Conservation (phyloP, 2,113 vertebrate species). For the Tychaedon coryphoeus region DNA sequence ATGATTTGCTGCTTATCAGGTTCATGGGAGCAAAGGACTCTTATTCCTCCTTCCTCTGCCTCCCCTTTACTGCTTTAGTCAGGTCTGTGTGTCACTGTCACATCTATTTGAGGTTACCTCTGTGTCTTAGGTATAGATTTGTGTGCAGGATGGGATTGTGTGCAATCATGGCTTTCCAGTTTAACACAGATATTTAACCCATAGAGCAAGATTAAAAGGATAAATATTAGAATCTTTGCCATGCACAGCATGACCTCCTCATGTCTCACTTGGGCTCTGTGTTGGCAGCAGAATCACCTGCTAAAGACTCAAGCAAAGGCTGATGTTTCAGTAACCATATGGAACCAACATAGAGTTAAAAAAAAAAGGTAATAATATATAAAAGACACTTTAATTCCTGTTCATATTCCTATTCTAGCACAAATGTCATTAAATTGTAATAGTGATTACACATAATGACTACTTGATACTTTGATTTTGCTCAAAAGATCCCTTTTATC, state of each 20-base stretch:
- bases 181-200: background rate
- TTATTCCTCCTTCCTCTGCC: background rate
- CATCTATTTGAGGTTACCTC: background rate
- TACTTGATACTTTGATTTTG: conserved; percentile 66
- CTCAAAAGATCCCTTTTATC: conserved; percentile 58
- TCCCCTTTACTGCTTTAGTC: background rate
- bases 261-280: background rate
- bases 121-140: background rate
- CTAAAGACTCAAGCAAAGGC: background rate
- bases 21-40: background rate
- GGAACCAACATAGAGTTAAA: background rate
- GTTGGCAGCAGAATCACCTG: background rate
- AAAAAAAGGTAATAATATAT: background rate
- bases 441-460: conserved; percentile 65
- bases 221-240: background rate
- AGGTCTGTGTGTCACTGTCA: background rate
- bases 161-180: background rate
- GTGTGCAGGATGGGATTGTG: background rate
- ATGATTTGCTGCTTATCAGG: background rate
- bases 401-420: background rate
- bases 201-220: background rate
- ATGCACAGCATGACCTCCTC: background rate
- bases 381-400: background rate
- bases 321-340: background rate
- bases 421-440: conserved; percentile 59